Evolutionary conservation across 2,888 invertebrate species (phyloP).

Genomic region (Folsomia candida): DNA sequence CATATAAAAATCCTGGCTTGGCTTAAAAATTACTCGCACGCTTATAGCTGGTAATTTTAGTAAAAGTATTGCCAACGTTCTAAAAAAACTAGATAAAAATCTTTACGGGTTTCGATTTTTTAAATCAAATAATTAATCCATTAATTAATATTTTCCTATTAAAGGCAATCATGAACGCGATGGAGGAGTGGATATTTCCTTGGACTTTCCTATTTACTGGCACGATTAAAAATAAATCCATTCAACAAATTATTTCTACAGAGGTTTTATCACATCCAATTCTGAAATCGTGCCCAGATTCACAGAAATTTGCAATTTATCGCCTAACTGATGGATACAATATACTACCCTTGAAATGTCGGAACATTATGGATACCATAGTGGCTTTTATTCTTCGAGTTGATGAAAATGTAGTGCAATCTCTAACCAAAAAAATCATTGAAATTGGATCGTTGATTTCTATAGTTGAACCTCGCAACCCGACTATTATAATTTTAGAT

Average conservation of each 20-base stretch:
- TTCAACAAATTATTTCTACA: slow-evolving; percentile 31
- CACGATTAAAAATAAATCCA: slow-evolving; percentile 32
- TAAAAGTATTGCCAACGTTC: too few species aligned
- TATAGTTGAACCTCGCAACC: slow-evolving; percentile 31
- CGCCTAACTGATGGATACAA: slow-evolving; percentile 46
- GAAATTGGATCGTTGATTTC: slow-evolving; percentile 23
- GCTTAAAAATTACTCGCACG: too few species aligned
- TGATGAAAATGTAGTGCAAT: slow-evolving; percentile 9
- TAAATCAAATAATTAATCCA: too few species aligned
- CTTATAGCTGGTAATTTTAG: too few species aligned
- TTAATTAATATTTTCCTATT: neutral
- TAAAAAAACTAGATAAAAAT: too few species aligned
- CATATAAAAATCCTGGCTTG: too few species aligned
- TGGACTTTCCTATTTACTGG: slow-evolving; percentile 46
- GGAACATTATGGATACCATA: slow-evolving; percentile 22
- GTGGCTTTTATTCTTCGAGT: slow-evolving; percentile 27
- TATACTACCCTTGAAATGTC: slow-evolving; percentile 16
- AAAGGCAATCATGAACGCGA: slow-evolving; percentile 34
- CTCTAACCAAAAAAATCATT: slow-evolving; percentile 22
- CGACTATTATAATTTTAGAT: slow-evolving; percentile 46
- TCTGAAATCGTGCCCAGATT: slow-evolving; percentile 20
- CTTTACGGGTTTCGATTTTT: too few species aligned
- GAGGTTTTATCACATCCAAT: slow-evolving; percentile 22
- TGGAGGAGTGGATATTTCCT: slow-evolving; percentile 47
- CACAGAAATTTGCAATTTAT: slow-evolving; percentile 35